Evolutionary conservation across 2,888 invertebrate genomes (phyloP).

Genomic region (Helleia helle): DNA sequence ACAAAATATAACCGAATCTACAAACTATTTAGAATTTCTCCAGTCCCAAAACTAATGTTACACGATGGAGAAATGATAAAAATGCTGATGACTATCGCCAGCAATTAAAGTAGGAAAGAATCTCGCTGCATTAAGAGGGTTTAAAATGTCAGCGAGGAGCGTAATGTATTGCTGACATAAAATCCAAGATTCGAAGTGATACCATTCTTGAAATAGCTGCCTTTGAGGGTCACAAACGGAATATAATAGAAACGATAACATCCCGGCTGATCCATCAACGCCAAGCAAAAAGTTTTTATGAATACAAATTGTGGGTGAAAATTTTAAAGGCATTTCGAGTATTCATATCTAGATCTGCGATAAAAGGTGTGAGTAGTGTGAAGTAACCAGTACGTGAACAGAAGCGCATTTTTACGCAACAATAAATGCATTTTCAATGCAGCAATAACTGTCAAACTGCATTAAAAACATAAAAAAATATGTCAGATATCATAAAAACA

Average conservation of each 20-base stretch:
- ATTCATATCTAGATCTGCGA: too few species aligned
- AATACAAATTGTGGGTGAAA: neutral
- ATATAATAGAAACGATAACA: conserved; percentile 33
- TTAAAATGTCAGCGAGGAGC: conserved; percentile 49
- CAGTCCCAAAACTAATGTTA: conserved; percentile 5
- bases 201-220: conserved; percentile 57
- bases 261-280: conserved; percentile 53
- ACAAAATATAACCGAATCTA: conserved; percentile 3
- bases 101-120: conserved; percentile 66
- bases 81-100: conserved; percentile 57
- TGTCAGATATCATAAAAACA: too few species aligned
- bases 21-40: neutral
- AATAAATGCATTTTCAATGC: too few species aligned
- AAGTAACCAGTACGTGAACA: too few species aligned
- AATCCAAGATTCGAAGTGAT: conserved; percentile 62
- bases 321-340: neutral
- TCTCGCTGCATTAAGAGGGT: conserved; percentile 56
- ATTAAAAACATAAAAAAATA: too few species aligned
- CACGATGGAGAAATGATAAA: conserved; percentile 34
- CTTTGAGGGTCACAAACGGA: conserved; percentile 25
- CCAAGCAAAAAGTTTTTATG: conserved; percentile 29
- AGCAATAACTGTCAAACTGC: too few species aligned
- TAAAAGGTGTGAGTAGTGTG: too few species aligned
- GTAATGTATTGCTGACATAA: conserved; percentile 69
- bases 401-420: too few species aligned